A percentile compares a stretch with the other conserved stretches of the same genome.
phyloP scores from a whole-genome alignment of 2,888 invertebrate species.

The Troides helena region DNA sequence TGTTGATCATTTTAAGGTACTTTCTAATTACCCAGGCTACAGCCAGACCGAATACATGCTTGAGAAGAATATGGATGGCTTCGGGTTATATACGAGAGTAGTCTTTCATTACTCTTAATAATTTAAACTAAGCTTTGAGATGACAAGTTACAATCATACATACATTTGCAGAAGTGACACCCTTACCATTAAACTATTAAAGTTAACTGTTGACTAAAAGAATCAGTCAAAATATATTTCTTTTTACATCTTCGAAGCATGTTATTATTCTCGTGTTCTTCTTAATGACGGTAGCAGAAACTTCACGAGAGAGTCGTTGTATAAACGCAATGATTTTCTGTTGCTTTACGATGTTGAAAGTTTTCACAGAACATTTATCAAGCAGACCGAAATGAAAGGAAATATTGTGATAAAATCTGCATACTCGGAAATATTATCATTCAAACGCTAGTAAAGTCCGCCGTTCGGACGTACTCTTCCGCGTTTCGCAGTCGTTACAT shows the following conservation, averaged over 20 bases:
- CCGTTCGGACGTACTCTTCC: neutral
- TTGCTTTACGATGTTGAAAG: conserved; percentile 1
- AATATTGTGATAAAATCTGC: conserved; percentile 18
- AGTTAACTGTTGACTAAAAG: no score
- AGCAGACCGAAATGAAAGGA: conserved; percentile 8
- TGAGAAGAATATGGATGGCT: no score
- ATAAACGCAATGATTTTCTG: neutral
- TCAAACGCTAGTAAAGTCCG: conserved; percentile 14
- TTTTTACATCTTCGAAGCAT: neutral
- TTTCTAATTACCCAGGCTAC: no score
- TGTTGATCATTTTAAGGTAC: no score
- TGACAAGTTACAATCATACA: no score
- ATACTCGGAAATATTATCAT: conserved; percentile 23
- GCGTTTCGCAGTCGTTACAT: neutral
- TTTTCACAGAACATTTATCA: neutral
- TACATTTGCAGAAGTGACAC: no score
- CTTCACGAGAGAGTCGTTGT: neutral
- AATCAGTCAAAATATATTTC: no score
- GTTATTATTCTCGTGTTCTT: neutral
- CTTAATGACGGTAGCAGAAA: neutral
- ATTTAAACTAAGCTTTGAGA: no score
- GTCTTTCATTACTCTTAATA: no score
- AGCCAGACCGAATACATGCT: no score
- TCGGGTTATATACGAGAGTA: no score
- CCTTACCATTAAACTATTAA: no score